phyloP scores from a whole-genome alignment of 1,140 invertebrate genomes.

The Adoxophyes honmai region DNA sequence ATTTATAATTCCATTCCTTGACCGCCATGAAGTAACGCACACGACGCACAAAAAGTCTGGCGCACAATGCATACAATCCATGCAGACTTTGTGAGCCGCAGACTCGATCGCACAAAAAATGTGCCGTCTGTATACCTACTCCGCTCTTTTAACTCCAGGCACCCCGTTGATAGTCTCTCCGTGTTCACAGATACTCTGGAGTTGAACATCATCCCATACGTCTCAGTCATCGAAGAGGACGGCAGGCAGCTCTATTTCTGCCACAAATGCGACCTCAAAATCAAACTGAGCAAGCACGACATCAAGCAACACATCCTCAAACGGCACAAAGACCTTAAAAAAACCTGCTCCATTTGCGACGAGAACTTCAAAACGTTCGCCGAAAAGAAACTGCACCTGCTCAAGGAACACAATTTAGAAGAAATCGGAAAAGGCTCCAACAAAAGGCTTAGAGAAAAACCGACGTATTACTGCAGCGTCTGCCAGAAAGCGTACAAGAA shows the following conservation, averaged over 20 bases:
- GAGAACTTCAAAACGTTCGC: background rate
- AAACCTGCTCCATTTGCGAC: background rate
- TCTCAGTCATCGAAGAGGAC: background rate
- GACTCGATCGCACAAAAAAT: too few species aligned
- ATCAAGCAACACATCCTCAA: background rate
- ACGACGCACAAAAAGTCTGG: too few species aligned
- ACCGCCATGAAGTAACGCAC: too few species aligned
- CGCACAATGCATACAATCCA: too few species aligned
- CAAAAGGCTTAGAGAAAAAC: background rate
- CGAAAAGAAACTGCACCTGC: background rate
- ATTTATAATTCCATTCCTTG: too few species aligned
- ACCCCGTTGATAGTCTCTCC: too few species aligned
- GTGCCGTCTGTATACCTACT: too few species aligned
- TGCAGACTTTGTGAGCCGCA: too few species aligned
- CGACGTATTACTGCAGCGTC: background rate
- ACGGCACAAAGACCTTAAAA: background rate
- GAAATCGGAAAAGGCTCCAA: background rate
- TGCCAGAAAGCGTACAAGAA: conserved; percentile 12
- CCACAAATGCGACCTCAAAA: background rate
- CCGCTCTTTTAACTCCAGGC: too few species aligned
- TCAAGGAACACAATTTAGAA: background rate
- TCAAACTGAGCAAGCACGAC: background rate
- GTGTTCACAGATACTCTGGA: too few species aligned
- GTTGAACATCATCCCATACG: background rate
- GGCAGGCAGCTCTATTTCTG: conserved; percentile 5